Conservation (phyloP, 2,113 vertebrate species). For the Thalassarche chlororhynchos region DNA sequence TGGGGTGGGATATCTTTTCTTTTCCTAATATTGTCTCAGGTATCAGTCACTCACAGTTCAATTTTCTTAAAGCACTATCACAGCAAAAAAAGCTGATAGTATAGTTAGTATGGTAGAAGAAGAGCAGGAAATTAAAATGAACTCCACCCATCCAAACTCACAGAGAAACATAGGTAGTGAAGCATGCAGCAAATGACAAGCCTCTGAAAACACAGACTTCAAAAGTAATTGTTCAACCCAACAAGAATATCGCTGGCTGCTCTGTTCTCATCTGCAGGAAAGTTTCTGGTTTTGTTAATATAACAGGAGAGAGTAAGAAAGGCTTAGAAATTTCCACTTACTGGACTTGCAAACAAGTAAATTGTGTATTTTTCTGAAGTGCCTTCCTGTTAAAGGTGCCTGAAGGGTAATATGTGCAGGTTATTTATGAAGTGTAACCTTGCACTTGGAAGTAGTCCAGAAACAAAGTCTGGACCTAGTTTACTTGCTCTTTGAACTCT, state of each 20-base stretch:
- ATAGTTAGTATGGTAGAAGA: not conserved
- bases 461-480: not conserved
- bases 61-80: not conserved
- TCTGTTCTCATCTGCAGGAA: not conserved
- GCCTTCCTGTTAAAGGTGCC: not conserved
- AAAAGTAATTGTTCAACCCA: not conserved
- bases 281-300: not conserved
- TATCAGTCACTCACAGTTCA: not conserved
- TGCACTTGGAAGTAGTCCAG: not conserved
- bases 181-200: not conserved
- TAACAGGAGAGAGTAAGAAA: not conserved
- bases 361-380: not conserved
- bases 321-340: not conserved
- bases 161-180: not conserved
- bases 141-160: not conserved
- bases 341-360: not conserved
- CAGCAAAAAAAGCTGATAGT: not conserved
- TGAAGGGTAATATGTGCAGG: not conserved
- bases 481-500: not conserved
- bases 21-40: not conserved
- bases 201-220: not conserved
- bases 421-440: not conserved
- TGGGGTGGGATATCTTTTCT: not conserved
- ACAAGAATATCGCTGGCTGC: not conserved
- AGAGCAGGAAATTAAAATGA: conserved; percentile 7